These are phyloP conservation scores for Drosophila persimilis DNA, from an alignment of 1,140 invertebrate species.

Conservation along the genomic window DNA sequence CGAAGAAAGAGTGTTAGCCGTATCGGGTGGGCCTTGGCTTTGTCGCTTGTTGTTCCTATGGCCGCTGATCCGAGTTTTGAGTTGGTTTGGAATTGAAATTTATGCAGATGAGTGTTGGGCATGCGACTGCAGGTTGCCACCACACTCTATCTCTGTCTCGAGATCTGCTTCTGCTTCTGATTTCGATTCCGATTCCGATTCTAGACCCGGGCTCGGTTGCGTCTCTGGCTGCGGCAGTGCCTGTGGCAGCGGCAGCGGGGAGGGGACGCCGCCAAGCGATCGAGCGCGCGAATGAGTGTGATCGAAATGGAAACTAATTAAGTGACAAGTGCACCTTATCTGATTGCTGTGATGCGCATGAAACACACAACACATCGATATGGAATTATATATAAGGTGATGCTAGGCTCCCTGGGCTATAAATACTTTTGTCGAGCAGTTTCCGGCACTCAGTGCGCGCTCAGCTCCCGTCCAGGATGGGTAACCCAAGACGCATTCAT, in stretches of 20 bases:
- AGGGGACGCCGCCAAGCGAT: too few species aligned
- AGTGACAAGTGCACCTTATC: constrained; percentile 73
- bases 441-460: constrained; percentile 61
- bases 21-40: not conserved
- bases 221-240: too few species aligned
- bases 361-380: constrained; percentile 52
- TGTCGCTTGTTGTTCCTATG: not conserved
- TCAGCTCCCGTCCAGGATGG: constrained; percentile 47
- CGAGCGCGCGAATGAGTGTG: not conserved
- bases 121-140: constrained; percentile 32
- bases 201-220: too few species aligned
- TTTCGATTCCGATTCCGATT: too few species aligned
- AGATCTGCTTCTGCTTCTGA: not conserved
- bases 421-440: constrained; percentile 47
- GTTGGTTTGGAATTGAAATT: constrained; percentile 19
- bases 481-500: constrained; percentile 4
- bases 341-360: constrained; percentile 55
- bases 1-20: not conserved
- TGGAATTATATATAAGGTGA: constrained; percentile 44
- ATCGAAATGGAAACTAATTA: constrained; percentile 63
- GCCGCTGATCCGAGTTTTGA: not conserved
- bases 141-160: not conserved
- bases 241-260: too few species aligned
- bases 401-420: constrained; percentile 30
- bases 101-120: constrained; percentile 34